Evolutionary conservation across 64 coral and sea anemone genomes (phyloP), one percentile per base, ranked within the genome.

Genomic region (Astreopora myriophthalma): DNA sequence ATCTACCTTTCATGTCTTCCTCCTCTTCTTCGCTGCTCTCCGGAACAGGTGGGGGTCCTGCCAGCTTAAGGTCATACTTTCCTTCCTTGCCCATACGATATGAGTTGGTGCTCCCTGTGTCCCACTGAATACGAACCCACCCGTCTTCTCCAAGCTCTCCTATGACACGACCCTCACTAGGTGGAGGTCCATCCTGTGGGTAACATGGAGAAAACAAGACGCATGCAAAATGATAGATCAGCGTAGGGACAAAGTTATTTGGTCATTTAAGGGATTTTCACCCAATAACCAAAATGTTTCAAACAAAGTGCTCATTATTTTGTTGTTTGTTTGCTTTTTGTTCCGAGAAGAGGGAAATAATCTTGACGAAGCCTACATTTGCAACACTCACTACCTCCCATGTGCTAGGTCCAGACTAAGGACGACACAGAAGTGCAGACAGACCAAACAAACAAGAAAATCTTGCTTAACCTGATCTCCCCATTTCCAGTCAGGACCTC

Each of bases 1-100:
- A 34, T 4, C 12, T 19, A 98, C 96, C 96, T 95, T 95, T 95
- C 49, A 93, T 83, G 33, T 89, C 94, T 65, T 98, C 94, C 46
- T 96, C 97, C 34, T 99, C 97, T 28, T 99, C 97, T 75, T 99
- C 97, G 86, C 97, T 99, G 79, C 94, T 95, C 69, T 99, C 97
- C 4, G 97, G 97, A 80, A 96, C 88, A 39, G 97, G 94, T 32
- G 94, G 97, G 26, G 96, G 96, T 34, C 97, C 91, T 76, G 97
- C 94, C 22, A 99, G 30, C 75, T 99, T 95, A 14, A 99, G 64
- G 69, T 99, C 97, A 85, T 93, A 99, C 70, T 99, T 99, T 11
- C 97, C 97, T 79, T 99, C 97, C 78, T 99, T 99, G 5, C 97
- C 97, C 97, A 99, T 99, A 22, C 97, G 97, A 84, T 99, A 99